A percentile compares a stretch with the other conserved stretches of the same genome.
Conservation (phyloP, 2,888 invertebrate genomes). For the Xestia ashworthii region DNA sequence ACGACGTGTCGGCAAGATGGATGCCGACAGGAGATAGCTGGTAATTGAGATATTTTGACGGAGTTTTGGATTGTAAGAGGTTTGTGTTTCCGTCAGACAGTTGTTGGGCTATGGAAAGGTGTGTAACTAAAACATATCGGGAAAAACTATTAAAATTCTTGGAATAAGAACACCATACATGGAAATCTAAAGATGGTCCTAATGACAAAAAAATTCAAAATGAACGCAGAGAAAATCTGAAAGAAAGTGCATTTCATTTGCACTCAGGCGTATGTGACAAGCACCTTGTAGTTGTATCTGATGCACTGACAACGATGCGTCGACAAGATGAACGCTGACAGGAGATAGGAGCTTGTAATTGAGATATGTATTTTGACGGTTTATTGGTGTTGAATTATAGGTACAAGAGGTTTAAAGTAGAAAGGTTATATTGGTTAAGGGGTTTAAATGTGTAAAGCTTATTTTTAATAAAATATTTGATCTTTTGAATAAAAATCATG, state of each 20-base stretch:
- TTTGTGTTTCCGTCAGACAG: not conserved
- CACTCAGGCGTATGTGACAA: not conserved
- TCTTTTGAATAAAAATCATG: not conserved
- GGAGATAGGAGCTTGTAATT: slow-evolving; percentile 47
- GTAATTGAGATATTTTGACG: slow-evolving; percentile 60
- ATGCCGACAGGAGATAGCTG: slow-evolving; percentile 45
- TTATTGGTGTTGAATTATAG: slow-evolving; percentile 5
- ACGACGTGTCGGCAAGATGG: slow-evolving; percentile 53
- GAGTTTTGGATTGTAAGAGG: slow-evolving; percentile 11
- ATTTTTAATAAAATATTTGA: not conserved
- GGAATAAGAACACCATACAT: no score
- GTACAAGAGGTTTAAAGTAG: slow-evolving; percentile 8
- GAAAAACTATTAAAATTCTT: not conserved
- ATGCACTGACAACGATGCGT: slow-evolving; percentile 45
- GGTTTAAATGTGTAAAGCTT: not conserved
- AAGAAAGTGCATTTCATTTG: not conserved
- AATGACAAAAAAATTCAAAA: not conserved
- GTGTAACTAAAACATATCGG: not conserved
- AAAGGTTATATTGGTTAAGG: slow-evolving; percentile 1
- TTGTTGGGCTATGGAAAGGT: not conserved
- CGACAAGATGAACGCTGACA: slow-evolving; percentile 51
- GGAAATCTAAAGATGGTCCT: not conserved
- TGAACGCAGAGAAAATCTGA: not conserved
- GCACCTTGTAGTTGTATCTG: slow-evolving; percentile 44
- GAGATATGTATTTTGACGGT: slow-evolving; percentile 54